Evolutionary conservation across 53 echinoderm and acorn worm genomes (phyloP), one percentile per base, ranked within the genome.

Genomic region (Astropecten irregularis): DNA sequence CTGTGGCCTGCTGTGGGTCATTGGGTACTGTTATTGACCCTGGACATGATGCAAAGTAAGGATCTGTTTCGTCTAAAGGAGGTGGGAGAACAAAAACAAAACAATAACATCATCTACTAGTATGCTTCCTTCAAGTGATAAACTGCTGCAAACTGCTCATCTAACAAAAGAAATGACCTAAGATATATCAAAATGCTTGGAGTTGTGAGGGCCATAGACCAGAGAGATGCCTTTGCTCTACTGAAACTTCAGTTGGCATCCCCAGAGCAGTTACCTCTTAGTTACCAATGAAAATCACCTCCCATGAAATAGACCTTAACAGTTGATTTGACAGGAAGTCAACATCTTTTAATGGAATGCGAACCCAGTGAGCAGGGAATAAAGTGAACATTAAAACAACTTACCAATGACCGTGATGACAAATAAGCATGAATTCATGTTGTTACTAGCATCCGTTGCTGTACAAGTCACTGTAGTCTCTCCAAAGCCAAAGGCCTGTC

Each of bases 351-450:
- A n/a, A n/a, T n/a, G n/a, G n/a, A n/a, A n/a, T 51, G 16, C 15
- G 20, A 3, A 11, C 20, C 18, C 4, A 16, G 18, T 51, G 20
- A 51, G 16, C 14, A 51, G 14, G 18, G 18, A 15, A 9, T 51
- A 2, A 51, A 51, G 16, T 51, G 18, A 51, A 51, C 3, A 51
- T 16, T 3, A 51, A 16, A 51, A 51, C 3, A 51, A 71, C 82
- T 66, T 39, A 82, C 82, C 82, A 22, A 32, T 25, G 15, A 82
- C 82, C 2, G 49, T 82, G 2, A 82, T 19, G 46, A 36, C 25
- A 23, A 82, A 82, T 31, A 32, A 49, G 32, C 82, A 82, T 38
- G 28, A 48, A 3, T 49, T 67, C 15, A 20, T 51, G 52, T 82
- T 82, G 50, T 67, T 67, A 36, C 52, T 35, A 14, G 51, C 47